phyloP scores from a whole-genome alignment of 2,888 invertebrate genomes.

The Laothoe populi region DNA sequence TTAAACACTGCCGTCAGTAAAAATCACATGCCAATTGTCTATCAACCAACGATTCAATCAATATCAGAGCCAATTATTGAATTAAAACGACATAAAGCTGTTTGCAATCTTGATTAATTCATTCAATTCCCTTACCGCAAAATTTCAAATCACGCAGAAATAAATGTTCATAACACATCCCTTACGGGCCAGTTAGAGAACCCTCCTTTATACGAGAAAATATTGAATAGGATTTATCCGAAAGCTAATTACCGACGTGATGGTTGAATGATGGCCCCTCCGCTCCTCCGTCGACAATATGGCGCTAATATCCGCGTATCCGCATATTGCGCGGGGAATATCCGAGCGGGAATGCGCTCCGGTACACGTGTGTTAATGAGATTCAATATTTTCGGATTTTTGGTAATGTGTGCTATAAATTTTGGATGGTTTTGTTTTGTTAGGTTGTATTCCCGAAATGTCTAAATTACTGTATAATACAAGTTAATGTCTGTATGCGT shows the following conservation, averaged over 20 bases:
- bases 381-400: conserved; percentile 21
- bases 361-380: conserved; percentile 14
- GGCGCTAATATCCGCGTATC: conserved; percentile 23
- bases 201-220: background rate
- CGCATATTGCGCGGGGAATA: conserved; percentile 21
- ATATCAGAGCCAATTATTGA: too few species aligned
- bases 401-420: conserved; percentile 9
- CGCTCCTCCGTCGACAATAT: conserved; percentile 13
- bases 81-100: too few species aligned
- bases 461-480: too few species aligned
- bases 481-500: too few species aligned
- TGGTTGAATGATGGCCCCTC: conserved; percentile 23
- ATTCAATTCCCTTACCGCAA: background rate
- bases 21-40: too few species aligned
- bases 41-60: too few species aligned
- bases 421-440: conserved; percentile 4
- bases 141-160: background rate
- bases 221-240: conserved; percentile 23
- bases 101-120: background rate
- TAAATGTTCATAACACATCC: conserved; percentile 8
- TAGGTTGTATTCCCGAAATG: too few species aligned
- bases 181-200: background rate
- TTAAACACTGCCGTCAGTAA: too few species aligned
- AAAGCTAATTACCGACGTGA: conserved; percentile 25
- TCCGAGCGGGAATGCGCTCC: conserved; percentile 1